phyloP scores from a whole-genome alignment of 2,797 vertebrate species.

The Sebastolobus alascanus region DNA sequence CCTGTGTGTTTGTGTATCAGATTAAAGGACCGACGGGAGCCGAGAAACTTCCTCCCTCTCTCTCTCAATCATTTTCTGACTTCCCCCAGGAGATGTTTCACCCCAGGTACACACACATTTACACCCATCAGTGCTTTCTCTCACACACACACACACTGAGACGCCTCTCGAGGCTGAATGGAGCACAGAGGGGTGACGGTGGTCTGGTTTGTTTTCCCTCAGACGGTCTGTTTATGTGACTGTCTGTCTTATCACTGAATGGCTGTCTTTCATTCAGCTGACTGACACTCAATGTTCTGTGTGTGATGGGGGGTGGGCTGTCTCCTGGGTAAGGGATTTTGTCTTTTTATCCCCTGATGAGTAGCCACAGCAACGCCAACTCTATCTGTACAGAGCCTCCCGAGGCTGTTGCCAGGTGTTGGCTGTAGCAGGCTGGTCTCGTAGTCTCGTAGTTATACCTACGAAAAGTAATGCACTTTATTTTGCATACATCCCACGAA shows the following conservation, averaged over 20 bases:
- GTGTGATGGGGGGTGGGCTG: conserved; percentile 7
- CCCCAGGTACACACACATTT: conserved; percentile 58
- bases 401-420: neutral
- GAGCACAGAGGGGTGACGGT: conserved; percentile 51
- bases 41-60: conserved; percentile 64
- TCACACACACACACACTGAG: conserved; percentile 6
- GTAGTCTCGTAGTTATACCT: too few species aligned
- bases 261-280: conserved; percentile 74
- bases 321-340: conserved; percentile 25
- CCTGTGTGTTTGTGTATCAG: conserved; percentile 75
- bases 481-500: too few species aligned
- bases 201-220: conserved; percentile 75
- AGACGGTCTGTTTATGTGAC: conserved; percentile 76
- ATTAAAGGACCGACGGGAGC: conserved; percentile 72
- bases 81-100: conserved; percentile 52
- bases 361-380: neutral
- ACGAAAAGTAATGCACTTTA: too few species aligned
- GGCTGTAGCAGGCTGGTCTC: neutral
- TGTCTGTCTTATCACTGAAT: conserved; percentile 80
- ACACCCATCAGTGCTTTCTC: conserved; percentile 37
- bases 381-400: neutral
- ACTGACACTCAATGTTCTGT: conserved; percentile 55
- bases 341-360: conserved; percentile 32
- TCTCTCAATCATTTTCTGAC: conserved; percentile 32
- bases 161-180: conserved; percentile 65